A percentile compares a stretch with the other conserved stretches of the same genome.
Evolutionary conservation across 2,797 vertebrate genomes (phyloP).

Genomic region (Parambassis ranga): DNA sequence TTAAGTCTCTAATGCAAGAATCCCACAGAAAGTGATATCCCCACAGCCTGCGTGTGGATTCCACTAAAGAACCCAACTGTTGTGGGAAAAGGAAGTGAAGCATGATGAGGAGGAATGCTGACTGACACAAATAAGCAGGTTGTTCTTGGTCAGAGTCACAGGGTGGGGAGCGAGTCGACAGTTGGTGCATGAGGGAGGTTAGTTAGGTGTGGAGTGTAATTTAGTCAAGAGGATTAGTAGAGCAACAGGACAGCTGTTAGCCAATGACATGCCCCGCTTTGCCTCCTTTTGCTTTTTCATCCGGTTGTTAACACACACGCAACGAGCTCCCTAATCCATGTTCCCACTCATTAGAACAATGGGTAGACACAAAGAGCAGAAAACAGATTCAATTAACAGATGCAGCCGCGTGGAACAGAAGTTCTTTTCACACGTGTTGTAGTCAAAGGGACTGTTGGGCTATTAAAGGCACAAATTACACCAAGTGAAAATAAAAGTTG

Average conservation of each 20-base stretch:
- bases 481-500: slow-evolving; percentile 12
- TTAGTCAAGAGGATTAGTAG: slow-evolving; percentile 80
- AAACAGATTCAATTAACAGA: slow-evolving; percentile 74
- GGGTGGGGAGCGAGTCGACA: slow-evolving; percentile 64
- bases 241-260: slow-evolving; percentile 80
- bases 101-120: slow-evolving; percentile 72
- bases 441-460: slow-evolving; percentile 23
- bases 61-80: slow-evolving; percentile 59
- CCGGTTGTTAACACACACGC: slow-evolving; percentile 76
- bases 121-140: slow-evolving; percentile 80
- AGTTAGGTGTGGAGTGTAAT: slow-evolving; percentile 81
- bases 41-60: slow-evolving; percentile 32
- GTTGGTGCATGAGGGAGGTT: slow-evolving; percentile 74
- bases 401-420: slow-evolving; percentile 56
- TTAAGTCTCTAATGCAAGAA: neutral
- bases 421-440: slow-evolving; percentile 56
- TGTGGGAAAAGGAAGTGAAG: slow-evolving; percentile 71
- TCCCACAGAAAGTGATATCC: slow-evolving; percentile 44
- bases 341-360: slow-evolving; percentile 80
- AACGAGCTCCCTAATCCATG: slow-evolving; percentile 77
- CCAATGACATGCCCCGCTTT: slow-evolving; percentile 73
- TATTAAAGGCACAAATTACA: neutral
- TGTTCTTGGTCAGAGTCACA: slow-evolving; percentile 53
- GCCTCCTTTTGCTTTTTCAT: slow-evolving; percentile 76
- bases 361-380: slow-evolving; percentile 60